Conservation (phyloP, 2,797 vertebrate genomes). For the Sorex maritimensis region DNA sequence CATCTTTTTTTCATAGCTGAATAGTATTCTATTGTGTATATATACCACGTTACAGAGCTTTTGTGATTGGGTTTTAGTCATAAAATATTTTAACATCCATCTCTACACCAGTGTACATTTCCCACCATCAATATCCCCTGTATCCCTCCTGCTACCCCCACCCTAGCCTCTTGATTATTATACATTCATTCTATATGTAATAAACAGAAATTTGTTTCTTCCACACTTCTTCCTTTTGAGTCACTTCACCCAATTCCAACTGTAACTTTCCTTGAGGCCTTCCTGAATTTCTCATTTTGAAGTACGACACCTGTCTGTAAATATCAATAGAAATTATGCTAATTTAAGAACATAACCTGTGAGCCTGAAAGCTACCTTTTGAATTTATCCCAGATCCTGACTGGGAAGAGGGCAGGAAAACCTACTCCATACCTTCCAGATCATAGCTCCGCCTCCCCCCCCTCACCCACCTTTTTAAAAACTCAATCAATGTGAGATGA, state of each 20-base stretch:
- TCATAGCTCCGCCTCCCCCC: constrained; percentile 31
- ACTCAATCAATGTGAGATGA: not conserved
- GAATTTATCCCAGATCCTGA: constrained; percentile 6
- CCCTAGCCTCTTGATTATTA: not conserved
- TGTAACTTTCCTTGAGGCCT: not conserved
- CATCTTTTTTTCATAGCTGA: too few relatives aligned
- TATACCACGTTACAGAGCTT: too few relatives aligned
- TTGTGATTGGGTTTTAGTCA: too few relatives aligned
- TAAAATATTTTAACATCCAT: too few relatives aligned
- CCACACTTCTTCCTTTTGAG: not conserved
- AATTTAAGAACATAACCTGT: not conserved
- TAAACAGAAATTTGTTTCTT: not conserved
- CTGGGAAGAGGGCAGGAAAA: not conserved
- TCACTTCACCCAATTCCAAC: not conserved
- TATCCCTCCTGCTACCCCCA: too few relatives aligned
- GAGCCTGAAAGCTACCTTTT: not conserved
- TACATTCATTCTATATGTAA: not conserved
- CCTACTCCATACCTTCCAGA: not conserved
- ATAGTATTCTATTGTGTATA: too few relatives aligned
- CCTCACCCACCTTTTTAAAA: not conserved
- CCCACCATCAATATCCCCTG: too few relatives aligned
- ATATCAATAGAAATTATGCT: not conserved
- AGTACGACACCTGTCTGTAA: not conserved
- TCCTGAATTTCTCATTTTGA: constrained; percentile 19
- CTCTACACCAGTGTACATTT: too few relatives aligned